Base-by-base conservation (phyloP, 2,888 invertebrate species). In the Globia sparganii region DNA sequence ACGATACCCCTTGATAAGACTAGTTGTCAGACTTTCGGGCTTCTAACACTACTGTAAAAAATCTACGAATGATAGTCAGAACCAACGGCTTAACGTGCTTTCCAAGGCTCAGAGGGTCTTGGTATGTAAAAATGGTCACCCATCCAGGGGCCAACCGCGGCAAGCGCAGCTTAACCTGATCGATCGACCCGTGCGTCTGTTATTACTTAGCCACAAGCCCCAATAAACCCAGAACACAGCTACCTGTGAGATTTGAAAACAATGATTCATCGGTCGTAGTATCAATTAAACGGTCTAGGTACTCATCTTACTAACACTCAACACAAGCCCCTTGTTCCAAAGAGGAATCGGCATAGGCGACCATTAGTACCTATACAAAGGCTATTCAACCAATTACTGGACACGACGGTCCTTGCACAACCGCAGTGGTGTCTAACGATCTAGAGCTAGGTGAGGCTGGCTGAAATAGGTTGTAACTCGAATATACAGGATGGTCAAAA, bases 341-440 rank as follows among this genome's bases (percentile, higher is more conserved):
- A 64, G 58, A 61, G 64, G 46, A 65, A 69, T 80, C 64, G 61
- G 28, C 64, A 62, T 70, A 62, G 31, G 4, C 58, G 43, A 34
- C 85, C 75, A 84, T 75, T 82, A 71, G 85, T 28, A 53, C 53
- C 40, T 46, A 34, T 73, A 84, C 75, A 81, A 74, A 37, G 68
- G 67, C 76, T 31, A 75, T 82, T 85, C 40, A 68, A 68, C 64
- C 82, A 85, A 75, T 82, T 85, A 85, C 59, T 56, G 62, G 40
- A 66, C 66, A 66, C 61, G 59, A 64, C 37, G 28, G 46, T 59
- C 49, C 70, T 68, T 71, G 67, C 28, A 25, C n/a, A 53, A 61
- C 81, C 79, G 43, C 69, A 81, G 74, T 40, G 40, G 69, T 62
- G 75, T 61, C 85, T 75, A 71, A 81, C 68, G 49, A 81, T 73